Evolutionary conservation across 2,113 vertebrate genomes (phyloP).

Genomic region (Gasterosteus aculeatus): DNA sequence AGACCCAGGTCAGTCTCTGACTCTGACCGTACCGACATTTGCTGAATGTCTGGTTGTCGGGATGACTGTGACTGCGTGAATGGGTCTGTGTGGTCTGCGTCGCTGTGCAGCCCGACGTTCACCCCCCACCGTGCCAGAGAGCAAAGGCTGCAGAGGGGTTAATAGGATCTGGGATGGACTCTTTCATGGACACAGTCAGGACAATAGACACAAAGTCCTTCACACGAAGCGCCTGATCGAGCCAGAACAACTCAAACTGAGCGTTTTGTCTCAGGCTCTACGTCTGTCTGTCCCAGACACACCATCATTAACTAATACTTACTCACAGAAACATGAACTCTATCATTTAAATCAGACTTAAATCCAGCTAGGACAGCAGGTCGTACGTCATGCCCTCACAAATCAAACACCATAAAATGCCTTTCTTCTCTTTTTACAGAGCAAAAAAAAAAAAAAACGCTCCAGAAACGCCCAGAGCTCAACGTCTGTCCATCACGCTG

Average conservation of each 20-base stretch:
- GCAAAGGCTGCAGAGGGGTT: constrained; percentile 31
- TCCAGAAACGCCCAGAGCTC: not conserved
- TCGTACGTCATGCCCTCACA: not conserved
- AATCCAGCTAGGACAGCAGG: rapidly evolving
- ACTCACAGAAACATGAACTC: not conserved
- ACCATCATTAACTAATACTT: not conserved
- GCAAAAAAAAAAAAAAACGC: not conserved
- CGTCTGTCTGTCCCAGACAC: not conserved
- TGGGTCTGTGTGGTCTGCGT: constrained; percentile 45
- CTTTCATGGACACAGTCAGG: constrained; percentile 15
- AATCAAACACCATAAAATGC: not conserved
- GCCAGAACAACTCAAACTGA: constrained; percentile 2
- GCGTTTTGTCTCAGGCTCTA: constrained; percentile 4
- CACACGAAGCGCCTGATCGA: constrained; percentile 11
- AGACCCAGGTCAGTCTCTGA: no score
- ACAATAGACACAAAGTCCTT: constrained; percentile 30
- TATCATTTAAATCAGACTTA: constrained; percentile 7
- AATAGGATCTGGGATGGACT: constrained; percentile 14
- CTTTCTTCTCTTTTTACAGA: constrained; percentile 3
- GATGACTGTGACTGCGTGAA: constrained; percentile 6
- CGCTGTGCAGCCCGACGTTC: constrained; percentile 15
- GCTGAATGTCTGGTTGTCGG: not conserved
- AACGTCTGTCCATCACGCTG: constrained; percentile 53
- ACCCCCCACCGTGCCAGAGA: constrained; percentile 19
- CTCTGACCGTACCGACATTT: not conserved